Conservation (phyloP, 1,140 invertebrate species). For the Papilio dardanus region DNA sequence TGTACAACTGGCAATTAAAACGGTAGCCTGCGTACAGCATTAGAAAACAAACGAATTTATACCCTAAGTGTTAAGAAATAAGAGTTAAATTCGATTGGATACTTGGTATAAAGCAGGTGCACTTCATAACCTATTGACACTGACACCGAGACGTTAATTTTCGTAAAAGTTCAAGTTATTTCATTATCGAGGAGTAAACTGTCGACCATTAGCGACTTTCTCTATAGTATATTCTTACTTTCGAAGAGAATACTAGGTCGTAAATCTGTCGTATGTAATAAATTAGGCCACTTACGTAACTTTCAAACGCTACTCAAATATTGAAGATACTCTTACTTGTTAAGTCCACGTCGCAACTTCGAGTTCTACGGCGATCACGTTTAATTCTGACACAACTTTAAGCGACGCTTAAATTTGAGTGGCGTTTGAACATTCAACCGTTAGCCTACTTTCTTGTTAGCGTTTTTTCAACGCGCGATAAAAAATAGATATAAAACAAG, state of each 20-base stretch:
- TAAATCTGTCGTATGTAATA: constrained; percentile 68
- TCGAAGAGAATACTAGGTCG: constrained; percentile 48
- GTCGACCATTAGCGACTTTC: constrained; percentile 59
- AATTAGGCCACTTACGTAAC: constrained; percentile 61
- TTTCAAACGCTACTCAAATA: too few species aligned
- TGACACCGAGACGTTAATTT: constrained; percentile 36
- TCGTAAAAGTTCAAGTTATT: constrained; percentile 47
- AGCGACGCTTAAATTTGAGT: too few species aligned
- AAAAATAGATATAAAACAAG: too few species aligned
- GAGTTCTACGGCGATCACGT: too few species aligned
- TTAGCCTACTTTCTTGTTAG: too few species aligned
- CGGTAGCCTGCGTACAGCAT: constrained; percentile 17
- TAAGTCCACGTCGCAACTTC: too few species aligned
- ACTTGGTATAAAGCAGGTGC: constrained; percentile 26
- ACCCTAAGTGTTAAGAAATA: neutral
- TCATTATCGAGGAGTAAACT: constrained; percentile 52
- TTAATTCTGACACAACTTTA: too few species aligned
- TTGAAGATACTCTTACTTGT: too few species aligned
- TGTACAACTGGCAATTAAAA: constrained; percentile 37
- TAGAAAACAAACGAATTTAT: constrained; percentile 1
- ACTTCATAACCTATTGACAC: constrained; percentile 43
- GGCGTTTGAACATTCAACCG: too few species aligned
- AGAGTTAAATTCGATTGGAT: neutral
- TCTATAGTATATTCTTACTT: constrained; percentile 46
- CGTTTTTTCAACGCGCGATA: too few species aligned